Evolutionary conservation across 2,888 invertebrate species (phyloP).

Genomic region (Tiliacea aurago): DNA sequence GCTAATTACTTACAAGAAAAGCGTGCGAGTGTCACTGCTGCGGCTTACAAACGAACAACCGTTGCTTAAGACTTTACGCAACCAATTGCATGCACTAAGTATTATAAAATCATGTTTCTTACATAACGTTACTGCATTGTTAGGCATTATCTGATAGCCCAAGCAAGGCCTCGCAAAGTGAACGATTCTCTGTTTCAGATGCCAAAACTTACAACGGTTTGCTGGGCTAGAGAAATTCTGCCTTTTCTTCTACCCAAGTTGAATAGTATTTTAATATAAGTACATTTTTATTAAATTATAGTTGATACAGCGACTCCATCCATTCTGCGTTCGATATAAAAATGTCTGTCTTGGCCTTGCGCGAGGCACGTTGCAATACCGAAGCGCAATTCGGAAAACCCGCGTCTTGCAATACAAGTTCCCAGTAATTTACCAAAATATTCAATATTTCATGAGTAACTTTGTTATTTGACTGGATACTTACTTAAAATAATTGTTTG

Average conservation of each 20-base stretch:
- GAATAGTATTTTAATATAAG: not conserved
- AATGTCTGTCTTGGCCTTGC: conserved; percentile 72
- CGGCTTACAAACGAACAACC: conserved; percentile 9
- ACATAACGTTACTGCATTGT: conserved; percentile 18
- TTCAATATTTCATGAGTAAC: conserved; percentile 59
- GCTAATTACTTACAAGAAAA: conserved; percentile 10
- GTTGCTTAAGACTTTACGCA: conserved; percentile 31
- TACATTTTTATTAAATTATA: not conserved
- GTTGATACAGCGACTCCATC: conserved; percentile 31
- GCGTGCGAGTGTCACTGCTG: conserved; percentile 9
- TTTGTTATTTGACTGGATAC: conserved; percentile 53
- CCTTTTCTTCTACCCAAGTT: not conserved
- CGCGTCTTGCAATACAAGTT: conserved; percentile 80
- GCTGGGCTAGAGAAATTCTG: not conserved
- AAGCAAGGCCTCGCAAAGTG: not conserved
- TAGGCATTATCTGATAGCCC: conserved; percentile 5
- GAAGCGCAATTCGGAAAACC: conserved; percentile 85
- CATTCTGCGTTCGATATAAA: conserved; percentile 59
- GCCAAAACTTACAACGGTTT: not conserved
- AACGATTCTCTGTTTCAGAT: not conserved
- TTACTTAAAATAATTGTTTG: conserved; percentile 44
- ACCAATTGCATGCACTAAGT: conserved; percentile 16
- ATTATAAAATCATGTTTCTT: conserved; percentile 30
- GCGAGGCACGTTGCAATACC: conserved; percentile 80
- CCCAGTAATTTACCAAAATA: conserved; percentile 71